Conservation (phyloP, 92 coral and sea anemone genomes). For the Epizoanthus stellaris region DNA sequence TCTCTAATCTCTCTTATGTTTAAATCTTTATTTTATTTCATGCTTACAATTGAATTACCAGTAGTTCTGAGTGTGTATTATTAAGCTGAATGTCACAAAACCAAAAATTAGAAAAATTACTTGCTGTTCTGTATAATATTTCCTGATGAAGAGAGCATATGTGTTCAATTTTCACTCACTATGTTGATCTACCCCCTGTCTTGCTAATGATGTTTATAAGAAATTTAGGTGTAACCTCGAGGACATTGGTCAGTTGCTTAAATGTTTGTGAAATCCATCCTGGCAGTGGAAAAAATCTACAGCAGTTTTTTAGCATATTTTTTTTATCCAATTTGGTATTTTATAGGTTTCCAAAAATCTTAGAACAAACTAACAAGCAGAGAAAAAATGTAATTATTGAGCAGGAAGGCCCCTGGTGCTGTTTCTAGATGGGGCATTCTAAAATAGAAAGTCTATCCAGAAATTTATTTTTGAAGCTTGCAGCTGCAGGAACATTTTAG, state of each 20-base stretch:
- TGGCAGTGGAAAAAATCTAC: background rate
- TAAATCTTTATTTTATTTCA: no score
- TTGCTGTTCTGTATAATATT: background rate
- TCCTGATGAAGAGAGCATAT: background rate
- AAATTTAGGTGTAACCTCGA: slow-evolving; percentile 22
- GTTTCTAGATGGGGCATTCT: slow-evolving; percentile 6
- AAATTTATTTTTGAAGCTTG: slow-evolving; percentile 1
- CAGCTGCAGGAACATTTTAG: background rate
- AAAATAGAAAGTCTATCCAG: background rate
- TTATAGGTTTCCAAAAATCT: background rate
- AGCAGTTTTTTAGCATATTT: no score
- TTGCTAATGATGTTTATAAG: background rate
- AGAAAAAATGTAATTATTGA: background rate
- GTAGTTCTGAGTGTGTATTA: no score
- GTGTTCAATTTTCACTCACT: slow-evolving; percentile 10
- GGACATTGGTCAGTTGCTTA: background rate
- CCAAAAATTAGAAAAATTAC: background rate
- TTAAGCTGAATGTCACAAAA: no score
- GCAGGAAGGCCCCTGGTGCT: slow-evolving; percentile 19
- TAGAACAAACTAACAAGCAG: background rate
- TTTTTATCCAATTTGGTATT: background rate
- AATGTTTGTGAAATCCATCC: background rate
- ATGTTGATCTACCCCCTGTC: slow-evolving; percentile 10
- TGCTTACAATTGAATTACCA: no score
- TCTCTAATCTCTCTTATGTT: no score